Conservation (phyloP, 2,888 invertebrate species). For the Phortica magna region DNA sequence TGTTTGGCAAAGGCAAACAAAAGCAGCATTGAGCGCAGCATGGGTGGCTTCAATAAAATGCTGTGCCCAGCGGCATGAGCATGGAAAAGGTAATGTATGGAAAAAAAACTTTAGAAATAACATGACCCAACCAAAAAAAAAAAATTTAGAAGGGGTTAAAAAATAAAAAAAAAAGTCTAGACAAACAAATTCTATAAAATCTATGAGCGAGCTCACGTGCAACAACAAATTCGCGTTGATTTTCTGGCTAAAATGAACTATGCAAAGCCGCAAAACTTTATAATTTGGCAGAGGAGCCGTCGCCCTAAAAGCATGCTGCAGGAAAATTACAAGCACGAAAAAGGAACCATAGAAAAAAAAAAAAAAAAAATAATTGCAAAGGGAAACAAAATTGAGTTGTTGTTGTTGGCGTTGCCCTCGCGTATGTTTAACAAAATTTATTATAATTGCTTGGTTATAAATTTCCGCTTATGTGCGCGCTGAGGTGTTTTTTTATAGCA, state of each 20-base stretch:
- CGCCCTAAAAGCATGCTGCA: neutral
- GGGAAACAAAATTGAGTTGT: neutral
- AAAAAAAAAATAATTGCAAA: neutral
- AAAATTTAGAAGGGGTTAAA: too few species aligned
- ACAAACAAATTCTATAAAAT: too few species aligned
- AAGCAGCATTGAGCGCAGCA: neutral
- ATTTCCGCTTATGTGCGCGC: conserved; percentile 4
- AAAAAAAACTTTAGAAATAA: too few species aligned
- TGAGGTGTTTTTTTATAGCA: conserved; percentile 6
- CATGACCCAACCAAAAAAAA: conserved; percentile 12
- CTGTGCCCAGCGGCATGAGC: conserved; percentile 1
- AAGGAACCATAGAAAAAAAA: neutral
- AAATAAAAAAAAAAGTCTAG: too few species aligned
- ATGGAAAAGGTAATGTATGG: conserved; percentile 8
- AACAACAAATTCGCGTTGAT: too few species aligned
- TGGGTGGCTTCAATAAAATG: conserved; percentile 20
- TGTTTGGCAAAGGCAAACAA: conserved; percentile 16
- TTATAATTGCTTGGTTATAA: conserved; percentile 24
- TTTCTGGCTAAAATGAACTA: neutral
- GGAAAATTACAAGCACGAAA: neutral
- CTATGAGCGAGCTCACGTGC: too few species aligned
- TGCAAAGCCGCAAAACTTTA: neutral
- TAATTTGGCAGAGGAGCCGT: conserved; percentile 14
- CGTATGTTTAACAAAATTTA: conserved; percentile 14
- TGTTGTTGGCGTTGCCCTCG: neutral